Base-by-base conservation (phyloP, 1,140 invertebrate genomes). In the Monochamus saltuarius region DNA sequence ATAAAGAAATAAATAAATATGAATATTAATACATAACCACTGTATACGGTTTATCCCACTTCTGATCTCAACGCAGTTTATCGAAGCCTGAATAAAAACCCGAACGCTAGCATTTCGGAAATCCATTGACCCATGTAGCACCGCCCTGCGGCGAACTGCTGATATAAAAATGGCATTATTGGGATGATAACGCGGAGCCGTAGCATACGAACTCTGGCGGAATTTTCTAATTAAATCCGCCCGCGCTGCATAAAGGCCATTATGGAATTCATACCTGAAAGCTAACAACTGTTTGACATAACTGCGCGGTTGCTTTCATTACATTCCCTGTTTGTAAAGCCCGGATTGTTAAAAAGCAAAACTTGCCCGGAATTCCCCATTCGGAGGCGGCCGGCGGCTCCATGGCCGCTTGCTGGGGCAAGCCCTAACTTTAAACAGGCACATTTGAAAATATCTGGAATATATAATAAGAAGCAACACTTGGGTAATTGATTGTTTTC, bases 231-330 rank as follows among this genome's bases (percentile, higher is more conserved):
- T 70, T 70, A 70, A 70, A 66, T 66, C 68, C 68, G 63, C 66
- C 64, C 39, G 22, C 63, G 56, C 64, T 63, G 63, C 56, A 68
- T 68, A 66, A 66, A 68, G 66, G 66, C 63, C 68, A 66, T 70
- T 70, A 70, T 70, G 68, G 68, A 70, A 70, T 70, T 70, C 66
- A 70, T 70, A 70, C 68, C 68, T 70, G 68, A 67, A 59, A 70
- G 68, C 66, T 61, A 70, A 68, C 68, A 70, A 70, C 68, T 70
- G 68, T 65, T 68, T 68, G 66, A 70, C 68, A 70, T 70, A 66
- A 66, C 68, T 64, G 59, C 56, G 65, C 61, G 68, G 66, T 66
- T 65, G 66, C 61, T 70, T 70, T 70, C 68, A 70, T 70, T 68
- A 62, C 68, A 70, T 70, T 70, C 68, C 68, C 61, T 64, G 64